These are phyloP conservation scores for Myrmecobius fasciatus DNA, from an alignment of 2,113 vertebrate species.

Conservation along the genomic window DNA sequence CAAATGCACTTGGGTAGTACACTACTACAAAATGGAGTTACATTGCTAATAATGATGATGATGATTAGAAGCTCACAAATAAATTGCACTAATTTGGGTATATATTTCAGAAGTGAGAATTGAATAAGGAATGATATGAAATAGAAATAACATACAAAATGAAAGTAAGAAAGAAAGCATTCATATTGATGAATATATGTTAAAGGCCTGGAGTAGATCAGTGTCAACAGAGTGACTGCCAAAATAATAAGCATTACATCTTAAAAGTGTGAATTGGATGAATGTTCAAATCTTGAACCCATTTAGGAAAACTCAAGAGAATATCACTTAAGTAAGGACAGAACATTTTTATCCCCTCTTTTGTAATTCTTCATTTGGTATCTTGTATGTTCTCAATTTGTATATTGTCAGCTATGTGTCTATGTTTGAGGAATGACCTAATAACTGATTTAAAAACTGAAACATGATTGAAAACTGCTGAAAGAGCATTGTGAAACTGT, in stretches of 20 bases:
- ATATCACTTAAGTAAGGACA: not conserved
- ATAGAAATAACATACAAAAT: not conserved
- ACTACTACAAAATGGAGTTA: no score
- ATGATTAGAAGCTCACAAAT: not conserved
- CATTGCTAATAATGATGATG: not conserved
- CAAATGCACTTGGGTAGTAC: not conserved
- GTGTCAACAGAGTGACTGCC: constrained; percentile 45
- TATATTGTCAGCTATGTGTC: not conserved
- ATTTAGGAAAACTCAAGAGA: constrained; percentile 23
- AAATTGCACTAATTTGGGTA: not conserved
- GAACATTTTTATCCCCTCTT: not conserved
- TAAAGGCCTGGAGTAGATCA: constrained; percentile 16
- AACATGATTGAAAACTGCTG: not conserved
- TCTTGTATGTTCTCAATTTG: not conserved
- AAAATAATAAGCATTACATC: constrained; percentile 54
- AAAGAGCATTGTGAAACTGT: not conserved
- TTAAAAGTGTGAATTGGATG: constrained; percentile 7
- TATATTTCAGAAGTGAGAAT: not conserved
- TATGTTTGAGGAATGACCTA: not conserved
- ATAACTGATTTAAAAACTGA: not conserved
- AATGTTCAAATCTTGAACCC: constrained; percentile 26
- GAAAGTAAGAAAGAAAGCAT: not conserved
- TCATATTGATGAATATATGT: constrained; percentile 22
- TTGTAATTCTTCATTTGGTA: not conserved
- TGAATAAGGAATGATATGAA: not conserved